These are phyloP conservation scores for Leptodactylus fallax DNA, from an alignment of 2,797 vertebrate genomes.

Conservation along the genomic window DNA sequence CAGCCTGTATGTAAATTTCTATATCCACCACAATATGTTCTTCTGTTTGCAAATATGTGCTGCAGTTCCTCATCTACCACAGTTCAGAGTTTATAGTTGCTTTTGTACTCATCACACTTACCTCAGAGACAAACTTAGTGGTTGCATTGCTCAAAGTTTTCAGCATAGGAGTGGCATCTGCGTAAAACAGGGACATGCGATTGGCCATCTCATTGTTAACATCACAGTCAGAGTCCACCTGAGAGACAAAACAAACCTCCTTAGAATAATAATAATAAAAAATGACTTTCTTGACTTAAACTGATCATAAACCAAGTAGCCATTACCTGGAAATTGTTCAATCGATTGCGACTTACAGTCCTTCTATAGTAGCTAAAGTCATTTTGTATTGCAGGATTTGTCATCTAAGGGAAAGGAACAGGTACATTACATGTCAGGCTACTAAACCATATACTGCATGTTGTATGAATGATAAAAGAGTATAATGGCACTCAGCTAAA, in stretches of 20 bases:
- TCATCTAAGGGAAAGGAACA: slow-evolving; percentile 82
- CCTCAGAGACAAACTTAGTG: slow-evolving; percentile 98
- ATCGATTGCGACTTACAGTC: slow-evolving; percentile 93
- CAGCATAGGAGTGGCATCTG: slow-evolving; percentile 97
- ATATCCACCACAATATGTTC: background rate
- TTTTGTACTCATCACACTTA: slow-evolving; percentile 68
- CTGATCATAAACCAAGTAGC: background rate
- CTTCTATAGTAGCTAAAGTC: slow-evolving; percentile 98
- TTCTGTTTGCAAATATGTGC: background rate
- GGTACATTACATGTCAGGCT: background rate
- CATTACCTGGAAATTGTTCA: slow-evolving; percentile 96
- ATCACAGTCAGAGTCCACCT: slow-evolving; percentile 97
- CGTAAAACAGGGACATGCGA: slow-evolving; percentile 98
- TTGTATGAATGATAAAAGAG: no score
- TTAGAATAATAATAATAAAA: background rate
- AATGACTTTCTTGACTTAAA: background rate
- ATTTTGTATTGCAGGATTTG: slow-evolving; percentile 98
- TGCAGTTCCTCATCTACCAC: background rate
- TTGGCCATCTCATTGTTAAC: slow-evolving; percentile 99
- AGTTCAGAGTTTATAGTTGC: background rate
- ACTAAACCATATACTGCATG: no score
- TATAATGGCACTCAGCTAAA: no score
- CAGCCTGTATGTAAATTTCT: background rate
- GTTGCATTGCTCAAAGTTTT: slow-evolving; percentile 97
- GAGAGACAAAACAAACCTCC: slow-evolving; percentile 9